Conservation (phyloP, 2,888 invertebrate species). For the Lycia hirtaria region DNA sequence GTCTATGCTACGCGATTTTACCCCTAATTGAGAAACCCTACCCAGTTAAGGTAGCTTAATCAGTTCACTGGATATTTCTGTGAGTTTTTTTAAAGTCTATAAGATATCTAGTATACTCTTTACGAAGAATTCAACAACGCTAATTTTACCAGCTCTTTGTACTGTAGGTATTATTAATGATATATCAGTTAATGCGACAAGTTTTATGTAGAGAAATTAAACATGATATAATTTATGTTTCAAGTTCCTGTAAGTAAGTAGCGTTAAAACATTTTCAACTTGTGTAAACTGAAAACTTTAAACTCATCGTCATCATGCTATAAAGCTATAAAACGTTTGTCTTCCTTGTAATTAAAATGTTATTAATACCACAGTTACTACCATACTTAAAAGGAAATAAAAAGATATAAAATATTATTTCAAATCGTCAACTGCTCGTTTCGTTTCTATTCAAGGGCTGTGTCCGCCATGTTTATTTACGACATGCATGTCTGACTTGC, state of each 20-base stretch:
- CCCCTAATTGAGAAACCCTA: too few species aligned
- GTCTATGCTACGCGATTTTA: too few species aligned
- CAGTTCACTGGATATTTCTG: too few species aligned
- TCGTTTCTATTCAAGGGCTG: conserved; percentile 21
- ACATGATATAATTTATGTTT: background rate
- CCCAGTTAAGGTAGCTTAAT: too few species aligned
- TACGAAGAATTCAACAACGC: too few species aligned
- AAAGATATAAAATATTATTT: conserved; percentile 7
- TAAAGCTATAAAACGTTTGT: conserved; percentile 10
- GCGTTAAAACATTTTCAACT: background rate
- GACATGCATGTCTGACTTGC: conserved; percentile 28
- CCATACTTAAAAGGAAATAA: background rate
- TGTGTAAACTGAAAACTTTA: background rate
- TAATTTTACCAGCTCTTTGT: too few species aligned
- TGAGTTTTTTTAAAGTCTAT: too few species aligned
- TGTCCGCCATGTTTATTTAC: conserved; percentile 18
- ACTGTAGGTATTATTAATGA: too few species aligned
- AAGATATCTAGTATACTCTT: too few species aligned
- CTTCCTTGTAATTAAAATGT: background rate
- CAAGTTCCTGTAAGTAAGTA: background rate
- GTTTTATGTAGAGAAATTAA: background rate
- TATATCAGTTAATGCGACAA: too few species aligned
- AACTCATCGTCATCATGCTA: background rate
- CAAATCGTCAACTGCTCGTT: conserved; percentile 21
- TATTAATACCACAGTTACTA: conserved; percentile 1